These are phyloP conservation scores for Calcarius lapponicus DNA, from an alignment of 2,797 vertebrate species.

Conservation along the genomic window DNA sequence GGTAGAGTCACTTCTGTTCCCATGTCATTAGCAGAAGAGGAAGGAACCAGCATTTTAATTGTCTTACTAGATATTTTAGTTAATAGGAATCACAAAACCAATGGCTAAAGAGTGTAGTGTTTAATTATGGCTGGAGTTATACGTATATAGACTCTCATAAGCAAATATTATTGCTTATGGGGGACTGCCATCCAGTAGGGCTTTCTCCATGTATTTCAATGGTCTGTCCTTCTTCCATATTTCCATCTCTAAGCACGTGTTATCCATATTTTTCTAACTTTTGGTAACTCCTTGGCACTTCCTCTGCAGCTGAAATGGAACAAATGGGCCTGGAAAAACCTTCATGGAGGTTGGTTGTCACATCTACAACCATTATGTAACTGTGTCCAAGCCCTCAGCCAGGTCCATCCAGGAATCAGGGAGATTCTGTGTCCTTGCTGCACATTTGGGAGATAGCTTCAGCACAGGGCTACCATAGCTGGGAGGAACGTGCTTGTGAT, in stretches of 20 bases:
- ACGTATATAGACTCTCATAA: background rate
- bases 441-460: background rate
- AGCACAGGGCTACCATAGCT: background rate
- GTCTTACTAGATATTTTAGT: background rate
- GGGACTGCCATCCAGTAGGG: background rate
- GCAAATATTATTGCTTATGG: background rate
- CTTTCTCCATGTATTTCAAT: background rate
- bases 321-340: background rate
- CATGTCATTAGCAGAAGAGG: background rate
- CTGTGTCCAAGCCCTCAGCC: background rate
- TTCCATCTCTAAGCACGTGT: accelerated
- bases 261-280: background rate
- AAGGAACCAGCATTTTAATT: background rate
- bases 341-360: background rate
- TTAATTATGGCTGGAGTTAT: background rate
- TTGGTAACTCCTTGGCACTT: background rate
- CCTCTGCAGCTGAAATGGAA: background rate
- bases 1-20: background rate
- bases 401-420: background rate
- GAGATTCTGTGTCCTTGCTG: background rate
- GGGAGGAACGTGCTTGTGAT: accelerated
- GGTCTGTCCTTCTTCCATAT: background rate
- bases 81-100: background rate
- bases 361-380: background rate
- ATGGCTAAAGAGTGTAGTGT: background rate